Evolutionary conservation across 1,140 invertebrate species (phyloP), one percentile per base, ranked within the genome.

Genomic region (Bombus haemorrhoidalis): DNA sequence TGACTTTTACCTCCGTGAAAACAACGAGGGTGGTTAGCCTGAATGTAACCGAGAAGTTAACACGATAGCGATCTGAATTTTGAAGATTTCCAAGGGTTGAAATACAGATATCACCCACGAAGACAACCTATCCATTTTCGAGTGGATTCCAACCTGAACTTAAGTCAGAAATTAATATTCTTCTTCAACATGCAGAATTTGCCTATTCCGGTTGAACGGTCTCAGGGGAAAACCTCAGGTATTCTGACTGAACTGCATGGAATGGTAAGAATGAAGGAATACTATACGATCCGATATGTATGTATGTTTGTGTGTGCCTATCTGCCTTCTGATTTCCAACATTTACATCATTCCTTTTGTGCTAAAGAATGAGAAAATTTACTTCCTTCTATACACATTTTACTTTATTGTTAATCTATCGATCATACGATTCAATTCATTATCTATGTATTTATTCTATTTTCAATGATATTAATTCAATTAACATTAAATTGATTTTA

Each of bases 91-190:
- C 34, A 87, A 86, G 85, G 86, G 86, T 87, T 92, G 85, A 91
- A 92, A 92, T 86, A 92, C 83, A 92, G 91, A 92, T 92, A 91
- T 92, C 91, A 92, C 91, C 91, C 91, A 92, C 90, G 90, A 88
- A 83, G 91, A 91, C 83, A 89, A 82, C 57, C 62, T 89, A 91
- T 83, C 78, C 72, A 87, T 85, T 89, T 57, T 85, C 75, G 12
- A 71, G 69, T 57, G 74, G 68, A 74, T 79, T 76, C 80, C 74
- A 81, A 32, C 83, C 79, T 64, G 76, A 69, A 39, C 59, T 73
- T 62, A 57, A 82, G 64, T 28, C 75, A 76, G n/a, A 73, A 92
- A 92, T 92, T 92, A 92, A 92, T 92, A 92, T 92, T 92, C 91
- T 66, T 73, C 62, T 84, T 84, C 79, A 75, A 76, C 88, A 89